Percentiles rank a stretch among this genome's conserved stretches.
Evolutionary conservation across 2,797 vertebrate species (phyloP).

Genomic region (Tarsius wallacei): DNA sequence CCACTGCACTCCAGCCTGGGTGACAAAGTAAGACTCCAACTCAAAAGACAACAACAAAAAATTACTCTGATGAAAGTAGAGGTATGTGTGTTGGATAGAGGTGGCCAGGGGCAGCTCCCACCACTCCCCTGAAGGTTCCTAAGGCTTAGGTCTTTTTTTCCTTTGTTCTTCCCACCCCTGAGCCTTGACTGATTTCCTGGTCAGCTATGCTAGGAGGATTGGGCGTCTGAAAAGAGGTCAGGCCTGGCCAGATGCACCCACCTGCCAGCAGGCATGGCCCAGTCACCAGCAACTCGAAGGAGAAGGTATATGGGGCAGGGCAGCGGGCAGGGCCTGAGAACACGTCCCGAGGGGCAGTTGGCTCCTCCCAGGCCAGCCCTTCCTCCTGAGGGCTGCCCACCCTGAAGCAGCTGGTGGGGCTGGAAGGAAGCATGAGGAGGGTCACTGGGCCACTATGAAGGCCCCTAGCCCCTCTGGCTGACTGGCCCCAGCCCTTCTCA

Average conservation of each 20-base stretch:
- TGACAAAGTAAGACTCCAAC: no score
- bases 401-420: slow-evolving; percentile 96
- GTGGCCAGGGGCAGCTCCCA: not conserved
- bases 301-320: slow-evolving; percentile 95
- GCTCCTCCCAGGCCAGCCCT: slow-evolving; percentile 69
- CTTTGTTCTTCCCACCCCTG: not conserved
- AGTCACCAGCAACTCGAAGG: slow-evolving; percentile 97
- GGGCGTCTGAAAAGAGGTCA: not conserved
- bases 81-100: not conserved
- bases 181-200: not conserved
- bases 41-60: not conserved
- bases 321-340: slow-evolving; percentile 94
- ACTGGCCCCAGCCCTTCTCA: slow-evolving; percentile 21
- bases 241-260: slow-evolving; percentile 82
- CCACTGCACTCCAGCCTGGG: no score
- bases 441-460: not conserved
- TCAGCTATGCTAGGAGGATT: not conserved
- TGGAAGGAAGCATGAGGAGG: slow-evolving; percentile 84
- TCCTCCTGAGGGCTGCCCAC: slow-evolving; percentile 83
- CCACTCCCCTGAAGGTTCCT: not conserved
- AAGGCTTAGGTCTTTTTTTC: not conserved
- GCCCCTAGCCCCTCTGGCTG: slow-evolving; percentile 38
- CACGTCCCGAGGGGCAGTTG: slow-evolving; percentile 86
- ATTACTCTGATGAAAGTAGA: not conserved
- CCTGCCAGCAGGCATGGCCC: slow-evolving; percentile 98